Evolutionary conservation across 2,113 vertebrate species (phyloP), one percentile per base, ranked within the genome.

Genomic region (Gracilinanus agilis): DNA sequence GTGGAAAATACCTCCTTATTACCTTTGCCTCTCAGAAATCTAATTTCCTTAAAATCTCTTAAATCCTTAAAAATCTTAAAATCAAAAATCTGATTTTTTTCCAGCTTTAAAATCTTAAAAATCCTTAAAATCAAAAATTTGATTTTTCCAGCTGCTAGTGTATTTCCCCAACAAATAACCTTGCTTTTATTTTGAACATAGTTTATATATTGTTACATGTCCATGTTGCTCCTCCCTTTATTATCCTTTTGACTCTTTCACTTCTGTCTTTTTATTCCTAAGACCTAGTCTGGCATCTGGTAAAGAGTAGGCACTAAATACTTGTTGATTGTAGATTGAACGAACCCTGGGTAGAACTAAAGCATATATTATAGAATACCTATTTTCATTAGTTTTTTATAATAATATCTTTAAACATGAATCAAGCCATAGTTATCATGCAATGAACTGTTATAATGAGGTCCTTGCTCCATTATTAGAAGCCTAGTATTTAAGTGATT

Each of bases 381-480:
- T 92, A 3, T 94, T 44, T 91, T 95, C 88, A 93, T 96, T 75
- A 96, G 94, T 40, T 49, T 16, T 94, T 89, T 21, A 89, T 29
- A 92, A 2, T 55, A 83, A 24, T 58, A 58, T 90, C 91, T 25
- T 90, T 91, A 56, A n/a, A 24, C 93, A 91, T 44, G 89, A 54
- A 54, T 24, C 95, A 55, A 90, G 6, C 55, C 53, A 95, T 1
- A 88, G 54, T 24, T 23, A 88, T 96, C 90, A 90, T 40, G 8
- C 23, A 91, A 10, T 27, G 95, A 96, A 75, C 24, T 96, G n/a
- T 44, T 92, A 93, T 95, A 94, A 89, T 90, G 44, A 89, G 40
- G 93, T 44, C 49, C 13, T 44, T 95, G 75, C 2, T 94, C 19
- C 44, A 95, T 58, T 61, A 95, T 44, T 67, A 94, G 24, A 23